phyloP scores from a whole-genome alignment of 2,113 vertebrate genomes.

The Pomatorhinus ruficollis region DNA sequence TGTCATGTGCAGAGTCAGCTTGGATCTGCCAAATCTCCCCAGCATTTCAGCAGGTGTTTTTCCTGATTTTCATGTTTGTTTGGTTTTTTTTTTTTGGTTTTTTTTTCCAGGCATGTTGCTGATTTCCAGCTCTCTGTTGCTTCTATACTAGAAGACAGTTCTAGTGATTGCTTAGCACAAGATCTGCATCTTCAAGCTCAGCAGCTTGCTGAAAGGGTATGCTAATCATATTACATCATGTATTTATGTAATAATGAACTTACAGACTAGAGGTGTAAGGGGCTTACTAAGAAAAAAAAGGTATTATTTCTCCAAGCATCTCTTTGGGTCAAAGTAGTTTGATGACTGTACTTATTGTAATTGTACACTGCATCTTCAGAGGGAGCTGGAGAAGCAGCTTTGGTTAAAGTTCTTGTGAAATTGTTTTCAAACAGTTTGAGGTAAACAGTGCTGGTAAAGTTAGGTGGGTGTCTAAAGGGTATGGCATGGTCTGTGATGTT shows the following conservation, averaged over 20 bases:
- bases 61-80: neutral
- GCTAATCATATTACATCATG: neutral
- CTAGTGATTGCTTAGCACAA: constrained; percentile 27
- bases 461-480: neutral
- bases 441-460: neutral
- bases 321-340: neutral
- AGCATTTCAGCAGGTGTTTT: neutral
- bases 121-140: constrained; percentile 84
- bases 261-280: neutral
- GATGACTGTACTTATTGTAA: neutral
- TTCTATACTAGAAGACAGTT: constrained; percentile 65
- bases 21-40: neutral
- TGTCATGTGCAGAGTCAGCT: neutral
- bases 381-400: neutral
- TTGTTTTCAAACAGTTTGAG: neutral
- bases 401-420: neutral
- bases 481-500: neutral
- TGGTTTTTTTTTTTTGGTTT: neutral
- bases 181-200: constrained; percentile 77
- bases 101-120: constrained; percentile 68
- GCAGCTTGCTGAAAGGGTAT: constrained; percentile 81
- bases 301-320: neutral
- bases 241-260: neutral
- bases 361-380: neutral
- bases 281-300: neutral